phyloP scores from a whole-genome alignment of 2,797 vertebrate species.

The Gambusia yucatana region DNA sequence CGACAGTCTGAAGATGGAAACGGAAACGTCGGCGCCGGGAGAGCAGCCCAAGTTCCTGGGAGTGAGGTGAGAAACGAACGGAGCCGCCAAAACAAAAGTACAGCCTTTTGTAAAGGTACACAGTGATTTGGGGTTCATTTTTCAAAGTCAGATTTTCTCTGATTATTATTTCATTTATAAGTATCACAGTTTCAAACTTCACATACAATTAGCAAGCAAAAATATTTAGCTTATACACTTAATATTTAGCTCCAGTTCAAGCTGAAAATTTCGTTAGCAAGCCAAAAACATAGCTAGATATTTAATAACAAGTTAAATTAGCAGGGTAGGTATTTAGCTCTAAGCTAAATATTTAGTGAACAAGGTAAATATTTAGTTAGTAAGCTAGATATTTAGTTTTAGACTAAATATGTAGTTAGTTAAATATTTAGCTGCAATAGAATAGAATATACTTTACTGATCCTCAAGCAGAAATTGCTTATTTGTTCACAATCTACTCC shows the following conservation, averaged over 20 bases:
- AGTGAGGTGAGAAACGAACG: constrained; percentile 83
- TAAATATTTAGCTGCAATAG: neutral
- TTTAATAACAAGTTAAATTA: too few species aligned
- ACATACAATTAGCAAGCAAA: neutral
- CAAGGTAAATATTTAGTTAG: too few species aligned
- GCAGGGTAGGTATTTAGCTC: too few species aligned
- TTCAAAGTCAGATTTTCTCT: too few species aligned
- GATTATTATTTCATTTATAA: neutral
- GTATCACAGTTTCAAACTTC: neutral
- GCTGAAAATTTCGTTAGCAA: too few species aligned
- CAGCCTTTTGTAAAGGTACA: neutral
- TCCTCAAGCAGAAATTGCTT: too few species aligned
- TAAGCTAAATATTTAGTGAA: too few species aligned
- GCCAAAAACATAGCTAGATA: too few species aligned
- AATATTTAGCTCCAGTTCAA: neutral
- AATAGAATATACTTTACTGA: too few species aligned
- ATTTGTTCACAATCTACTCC: too few species aligned
- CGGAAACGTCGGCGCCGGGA: constrained; percentile 94
- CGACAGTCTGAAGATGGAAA: constrained; percentile 99
- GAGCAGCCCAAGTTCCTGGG: constrained; percentile 97
- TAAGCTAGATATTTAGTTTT: too few species aligned
- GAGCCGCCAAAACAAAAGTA: neutral
- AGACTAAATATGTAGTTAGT: too few species aligned
- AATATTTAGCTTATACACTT: neutral
- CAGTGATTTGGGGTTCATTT: neutral